Evolutionary conservation across 2,888 invertebrate genomes (phyloP).

Genomic region (Vesta saturnalis): DNA sequence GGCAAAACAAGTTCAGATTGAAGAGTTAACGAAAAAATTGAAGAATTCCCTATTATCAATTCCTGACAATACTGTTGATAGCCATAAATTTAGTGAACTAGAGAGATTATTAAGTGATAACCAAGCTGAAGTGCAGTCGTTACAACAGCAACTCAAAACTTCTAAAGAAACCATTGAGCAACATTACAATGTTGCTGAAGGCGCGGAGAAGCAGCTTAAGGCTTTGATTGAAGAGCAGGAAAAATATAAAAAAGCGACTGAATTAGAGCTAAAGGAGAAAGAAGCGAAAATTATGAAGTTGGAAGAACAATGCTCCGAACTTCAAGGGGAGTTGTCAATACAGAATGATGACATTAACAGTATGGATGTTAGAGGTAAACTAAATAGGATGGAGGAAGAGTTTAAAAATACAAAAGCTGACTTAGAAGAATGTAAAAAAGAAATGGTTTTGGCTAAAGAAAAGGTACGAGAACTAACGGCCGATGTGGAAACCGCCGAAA

Average conservation of each 20-base stretch:
- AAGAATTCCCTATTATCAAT: slow-evolving; percentile 63
- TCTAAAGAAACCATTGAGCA: slow-evolving; percentile 83
- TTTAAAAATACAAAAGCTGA: slow-evolving; percentile 66
- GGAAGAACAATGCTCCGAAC: slow-evolving; percentile 65
- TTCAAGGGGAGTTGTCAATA: slow-evolving; percentile 77
- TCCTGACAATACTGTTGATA: slow-evolving; percentile 69
- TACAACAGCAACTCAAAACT: slow-evolving; percentile 77
- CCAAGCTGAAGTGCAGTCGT: slow-evolving; percentile 72
- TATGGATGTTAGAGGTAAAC: slow-evolving; percentile 65
- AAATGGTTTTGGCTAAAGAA: slow-evolving; percentile 69
- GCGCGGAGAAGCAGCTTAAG: slow-evolving; percentile 81
- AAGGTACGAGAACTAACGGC: slow-evolving; percentile 73
- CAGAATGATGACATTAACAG: slow-evolving; percentile 71
- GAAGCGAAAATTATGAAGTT: slow-evolving; percentile 73
- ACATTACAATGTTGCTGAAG: slow-evolving; percentile 85
- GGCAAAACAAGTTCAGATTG: slow-evolving; percentile 71
- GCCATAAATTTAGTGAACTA: slow-evolving; percentile 74
- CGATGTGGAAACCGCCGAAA: slow-evolving; percentile 74
- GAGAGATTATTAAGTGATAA: slow-evolving; percentile 73
- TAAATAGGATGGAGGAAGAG: slow-evolving; percentile 68
- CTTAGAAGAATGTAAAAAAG: slow-evolving; percentile 70
- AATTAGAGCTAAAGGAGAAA: slow-evolving; percentile 68
- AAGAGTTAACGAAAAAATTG: slow-evolving; percentile 76
- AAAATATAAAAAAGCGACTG: slow-evolving; percentile 69
- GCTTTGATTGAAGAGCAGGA: slow-evolving; percentile 62